Evolutionary conservation across 2,797 vertebrate genomes (phyloP), one percentile per base, ranked within the genome.

Genomic region (Mionectes olivaceus): DNA sequence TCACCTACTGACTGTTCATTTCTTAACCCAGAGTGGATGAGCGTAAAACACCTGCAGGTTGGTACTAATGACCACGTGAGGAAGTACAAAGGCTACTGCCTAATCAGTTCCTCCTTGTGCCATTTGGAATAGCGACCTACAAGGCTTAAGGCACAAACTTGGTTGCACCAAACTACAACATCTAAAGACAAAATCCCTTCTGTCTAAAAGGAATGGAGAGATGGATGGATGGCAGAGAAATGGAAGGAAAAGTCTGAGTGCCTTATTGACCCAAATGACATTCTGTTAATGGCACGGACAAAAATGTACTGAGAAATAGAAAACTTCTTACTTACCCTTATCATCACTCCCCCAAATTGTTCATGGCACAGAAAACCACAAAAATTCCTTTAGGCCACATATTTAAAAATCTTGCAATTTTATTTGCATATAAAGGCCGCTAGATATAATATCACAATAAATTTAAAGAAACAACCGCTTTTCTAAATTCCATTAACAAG

Each of bases 371-470:
- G 33, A 85, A 65, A 95, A 74, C 52, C 64, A 91, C 77, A 91
- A 69, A 71, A 71, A 91, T 71, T 94, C 80, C 81, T 71, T 94
- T 86, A 82, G 79, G 92, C 81, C 79, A 92, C 83, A 5, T 97
- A 98, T 98, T 99, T 99, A 99, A 99, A 99, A 99, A 99, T 99
- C 99, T 99, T 99, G 99, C 99, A 99, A 99, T 99, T 99, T 99
- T 99, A 99, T 99, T 99, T 99, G 99, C 99, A 99, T 99, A 99
- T 99, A 99, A 99, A 99, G 99, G 99, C 99, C 98, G 98, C 99
- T 99, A 99, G 99, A 99, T 99, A 98, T 99, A 98, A 98, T 98
- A 99, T 99, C 99, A 99, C 99, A 99, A 99, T 98, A 98, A 99
- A 99, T 98, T 98, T 98, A 98, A 99, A 98, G 98, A 98, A 98